Evolutionary conservation across 2,797 vertebrate genomes (phyloP).

Genomic region (Enteromius fasciolatus): DNA sequence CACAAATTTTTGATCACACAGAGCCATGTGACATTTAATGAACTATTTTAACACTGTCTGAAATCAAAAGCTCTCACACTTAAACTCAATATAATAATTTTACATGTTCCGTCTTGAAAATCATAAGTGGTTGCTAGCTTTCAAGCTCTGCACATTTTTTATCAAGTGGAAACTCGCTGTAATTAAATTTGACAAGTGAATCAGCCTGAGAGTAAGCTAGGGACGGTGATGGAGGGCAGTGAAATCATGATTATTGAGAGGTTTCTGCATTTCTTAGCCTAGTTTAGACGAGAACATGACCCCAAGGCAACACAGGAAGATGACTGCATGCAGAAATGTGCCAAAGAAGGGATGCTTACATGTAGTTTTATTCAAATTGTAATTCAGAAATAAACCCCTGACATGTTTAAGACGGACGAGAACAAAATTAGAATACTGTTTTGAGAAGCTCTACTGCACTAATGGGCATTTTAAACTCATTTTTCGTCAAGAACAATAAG

Average conservation of each 20-base stretch:
- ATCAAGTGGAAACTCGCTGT: not conserved
- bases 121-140: not conserved
- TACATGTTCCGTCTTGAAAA: not conserved
- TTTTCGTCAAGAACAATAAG: not conserved
- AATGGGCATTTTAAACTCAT: not conserved
- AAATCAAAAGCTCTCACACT: not conserved
- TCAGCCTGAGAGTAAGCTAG: not conserved
- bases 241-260: slow-evolving; percentile 17
- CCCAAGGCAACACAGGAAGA: not conserved
- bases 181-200: not conserved
- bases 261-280: slow-evolving; percentile 12
- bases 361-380: not conserved
- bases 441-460: not conserved
- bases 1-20: not conserved
- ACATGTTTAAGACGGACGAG: not conserved
- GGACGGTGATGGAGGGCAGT: not conserved
- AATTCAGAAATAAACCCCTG: not conserved
- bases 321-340: not conserved
- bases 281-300: slow-evolving; percentile 1
- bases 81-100: not conserved
- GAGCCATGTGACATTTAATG: not conserved
- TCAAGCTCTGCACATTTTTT: not conserved
- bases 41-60: not conserved
- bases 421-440: not conserved
- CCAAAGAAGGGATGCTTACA: not conserved